phyloP scores from a whole-genome alignment of 2,113 vertebrate genomes.

The Coptodon bakossiorum region DNA sequence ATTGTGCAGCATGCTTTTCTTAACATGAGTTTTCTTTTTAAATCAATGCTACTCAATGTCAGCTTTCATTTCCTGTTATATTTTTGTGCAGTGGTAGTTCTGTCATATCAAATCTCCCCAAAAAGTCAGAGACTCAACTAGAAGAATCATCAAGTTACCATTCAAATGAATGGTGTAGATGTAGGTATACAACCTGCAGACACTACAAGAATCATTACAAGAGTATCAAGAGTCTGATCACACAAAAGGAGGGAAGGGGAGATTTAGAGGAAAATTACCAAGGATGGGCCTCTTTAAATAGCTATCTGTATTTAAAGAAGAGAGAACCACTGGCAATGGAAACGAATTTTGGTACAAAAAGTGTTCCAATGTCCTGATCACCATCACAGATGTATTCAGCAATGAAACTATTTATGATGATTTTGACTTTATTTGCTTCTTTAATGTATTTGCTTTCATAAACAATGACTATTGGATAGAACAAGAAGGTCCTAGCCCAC shows the following conservation, averaged over 20 bases:
- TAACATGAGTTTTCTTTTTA: neutral
- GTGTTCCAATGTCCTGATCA: neutral
- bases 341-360: rapidly evolving
- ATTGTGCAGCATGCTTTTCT: neutral
- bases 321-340: neutral
- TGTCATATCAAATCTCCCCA: neutral
- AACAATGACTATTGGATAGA: neutral
- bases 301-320: neutral
- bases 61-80: neutral
- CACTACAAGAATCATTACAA: neutral
- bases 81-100: neutral
- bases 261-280: neutral
- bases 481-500: neutral
- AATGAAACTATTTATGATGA: neutral
- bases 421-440: neutral
- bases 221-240: neutral
- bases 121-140: neutral
- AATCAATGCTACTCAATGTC: neutral
- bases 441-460: neutral
- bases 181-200: neutral
- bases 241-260: neutral
- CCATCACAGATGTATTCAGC: neutral
- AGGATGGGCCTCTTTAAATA: neutral
- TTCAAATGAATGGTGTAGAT: neutral
- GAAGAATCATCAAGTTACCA: neutral